These are phyloP conservation scores for Chirona hameri DNA, from an alignment of 2,888 invertebrate genomes.

Conservation along the genomic window DNA sequence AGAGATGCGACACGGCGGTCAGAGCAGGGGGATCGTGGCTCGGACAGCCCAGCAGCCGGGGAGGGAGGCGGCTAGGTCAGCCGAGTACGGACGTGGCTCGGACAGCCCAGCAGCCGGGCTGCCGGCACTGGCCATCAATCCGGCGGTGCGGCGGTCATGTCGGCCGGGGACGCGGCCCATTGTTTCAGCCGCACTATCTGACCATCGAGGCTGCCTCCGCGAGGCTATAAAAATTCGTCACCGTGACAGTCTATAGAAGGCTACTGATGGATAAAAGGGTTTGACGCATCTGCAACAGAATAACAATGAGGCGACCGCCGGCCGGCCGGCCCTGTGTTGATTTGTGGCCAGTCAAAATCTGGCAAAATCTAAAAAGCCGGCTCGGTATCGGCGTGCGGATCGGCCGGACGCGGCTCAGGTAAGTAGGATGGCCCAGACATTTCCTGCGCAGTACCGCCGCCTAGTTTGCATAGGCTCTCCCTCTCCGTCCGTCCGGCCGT, in stretches of 20 bases:
- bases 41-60: too few species aligned
- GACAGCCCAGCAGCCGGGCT: background rate
- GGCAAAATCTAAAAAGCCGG: slow-evolving; percentile 22
- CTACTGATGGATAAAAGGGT: slow-evolving; percentile 29
- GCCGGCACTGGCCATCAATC: background rate
- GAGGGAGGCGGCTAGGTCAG: too few species aligned
- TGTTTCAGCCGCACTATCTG: background rate
- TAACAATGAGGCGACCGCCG: background rate
- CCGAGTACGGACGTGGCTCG: too few species aligned
- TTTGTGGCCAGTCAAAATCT: slow-evolving; percentile 23
- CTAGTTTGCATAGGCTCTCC: background rate
- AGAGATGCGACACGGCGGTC: too few species aligned
- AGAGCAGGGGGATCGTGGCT: too few species aligned
- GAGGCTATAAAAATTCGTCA: slow-evolving; percentile 13
- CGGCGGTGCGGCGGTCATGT: background rate
- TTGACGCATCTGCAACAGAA: slow-evolving; percentile 28
- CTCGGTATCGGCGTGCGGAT: background rate
- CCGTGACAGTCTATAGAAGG: slow-evolving; percentile 27
- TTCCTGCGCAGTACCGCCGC: background rate
- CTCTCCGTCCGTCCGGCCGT: background rate
- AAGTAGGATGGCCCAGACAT: background rate
- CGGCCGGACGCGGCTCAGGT: background rate
- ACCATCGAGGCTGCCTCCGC: background rate
- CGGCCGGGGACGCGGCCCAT: background rate
- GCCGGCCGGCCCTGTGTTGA: background rate